Evolutionary conservation across 2,888 invertebrate species (phyloP).

Genomic region (Actias luna): DNA sequence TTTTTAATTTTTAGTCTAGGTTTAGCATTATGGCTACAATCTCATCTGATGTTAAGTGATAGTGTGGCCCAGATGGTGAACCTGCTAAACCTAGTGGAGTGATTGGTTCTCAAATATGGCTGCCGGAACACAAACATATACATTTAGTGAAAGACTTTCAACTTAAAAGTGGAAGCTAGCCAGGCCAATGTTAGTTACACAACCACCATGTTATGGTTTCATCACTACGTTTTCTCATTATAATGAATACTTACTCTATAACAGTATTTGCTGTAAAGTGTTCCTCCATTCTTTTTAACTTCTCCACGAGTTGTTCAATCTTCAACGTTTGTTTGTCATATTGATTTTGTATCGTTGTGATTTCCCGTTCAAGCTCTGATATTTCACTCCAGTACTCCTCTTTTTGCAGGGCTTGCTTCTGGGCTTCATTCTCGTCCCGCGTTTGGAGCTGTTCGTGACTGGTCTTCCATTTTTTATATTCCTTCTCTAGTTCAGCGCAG

Average conservation of each 20-base stretch:
- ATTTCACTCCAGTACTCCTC: slow-evolving; percentile 82
- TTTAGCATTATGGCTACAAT: too few relatives aligned
- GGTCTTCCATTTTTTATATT: slow-evolving; percentile 77
- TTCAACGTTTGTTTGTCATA: slow-evolving; percentile 68
- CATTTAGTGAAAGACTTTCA: too few relatives aligned
- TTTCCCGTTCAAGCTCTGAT: slow-evolving; percentile 56
- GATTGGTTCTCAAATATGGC: too few relatives aligned
- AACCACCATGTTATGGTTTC: too few relatives aligned
- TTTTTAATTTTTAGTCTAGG: too few relatives aligned
- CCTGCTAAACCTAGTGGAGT: too few relatives aligned
- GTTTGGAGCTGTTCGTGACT: slow-evolving; percentile 80
- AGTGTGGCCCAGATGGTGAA: too few relatives aligned
- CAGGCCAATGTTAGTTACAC: too few relatives aligned
- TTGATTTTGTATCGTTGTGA: slow-evolving; percentile 60
- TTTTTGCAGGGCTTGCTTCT: slow-evolving; percentile 72
- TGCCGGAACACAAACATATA: too few relatives aligned
- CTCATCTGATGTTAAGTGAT: too few relatives aligned
- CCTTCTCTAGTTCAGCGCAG: slow-evolving; percentile 62
- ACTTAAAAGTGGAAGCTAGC: too few relatives aligned
- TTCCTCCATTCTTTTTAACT: slow-evolving; percentile 57
- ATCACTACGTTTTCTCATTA: too few relatives aligned
- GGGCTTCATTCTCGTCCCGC: slow-evolving; percentile 73
- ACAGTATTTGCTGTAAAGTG: slow-evolving; percentile 55
- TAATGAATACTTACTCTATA: slow-evolving; percentile 63
- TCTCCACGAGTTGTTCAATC: slow-evolving; percentile 59